Evolutionary conservation across 2,797 vertebrate species (phyloP).

Genomic region (Propithecus perrieri): DNA sequence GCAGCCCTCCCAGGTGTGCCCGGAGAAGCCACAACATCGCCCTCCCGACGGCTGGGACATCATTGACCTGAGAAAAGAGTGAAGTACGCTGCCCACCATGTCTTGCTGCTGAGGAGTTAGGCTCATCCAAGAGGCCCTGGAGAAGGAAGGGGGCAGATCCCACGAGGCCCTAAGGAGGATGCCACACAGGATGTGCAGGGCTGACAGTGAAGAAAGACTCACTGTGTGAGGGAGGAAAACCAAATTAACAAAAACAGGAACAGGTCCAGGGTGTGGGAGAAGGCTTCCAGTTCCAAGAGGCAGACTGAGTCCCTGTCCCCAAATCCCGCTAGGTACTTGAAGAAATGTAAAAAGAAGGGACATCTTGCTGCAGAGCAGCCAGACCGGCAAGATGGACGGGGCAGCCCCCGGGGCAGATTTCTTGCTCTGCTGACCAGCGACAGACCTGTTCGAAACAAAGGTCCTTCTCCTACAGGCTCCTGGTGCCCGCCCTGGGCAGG

Average conservation of each 20-base stretch:
- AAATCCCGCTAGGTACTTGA: not conserved
- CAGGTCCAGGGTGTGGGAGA: not conserved
- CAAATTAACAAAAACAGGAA: not conserved
- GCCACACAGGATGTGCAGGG: too few relatives aligned
- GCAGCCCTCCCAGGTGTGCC: not conserved
- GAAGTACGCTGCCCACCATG: not conserved
- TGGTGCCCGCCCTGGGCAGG: not conserved
- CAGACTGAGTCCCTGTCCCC: not conserved
- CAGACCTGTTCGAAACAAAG: not conserved
- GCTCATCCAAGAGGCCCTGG: not conserved
- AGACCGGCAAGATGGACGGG: not conserved
- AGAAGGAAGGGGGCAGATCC: not conserved
- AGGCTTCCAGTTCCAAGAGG: not conserved
- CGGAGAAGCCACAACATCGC: not conserved
- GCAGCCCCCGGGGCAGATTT: not conserved
- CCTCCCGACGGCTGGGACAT: not conserved
- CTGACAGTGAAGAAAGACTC: not conserved
- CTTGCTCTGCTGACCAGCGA: not conserved
- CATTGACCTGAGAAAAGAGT: not conserved
- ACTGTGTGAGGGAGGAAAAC: not conserved
- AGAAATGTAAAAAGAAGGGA: not conserved
- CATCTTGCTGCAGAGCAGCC: not conserved
- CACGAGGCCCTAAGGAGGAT: not conserved
- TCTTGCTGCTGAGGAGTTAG: not conserved
- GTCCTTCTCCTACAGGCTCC: not conserved